Percentiles rank a stretch among this genome's conserved stretches.
These are phyloP conservation scores for Chrysomela aeneicollis DNA, from an alignment of 2,888 invertebrate species.

Conservation along the genomic window DNA sequence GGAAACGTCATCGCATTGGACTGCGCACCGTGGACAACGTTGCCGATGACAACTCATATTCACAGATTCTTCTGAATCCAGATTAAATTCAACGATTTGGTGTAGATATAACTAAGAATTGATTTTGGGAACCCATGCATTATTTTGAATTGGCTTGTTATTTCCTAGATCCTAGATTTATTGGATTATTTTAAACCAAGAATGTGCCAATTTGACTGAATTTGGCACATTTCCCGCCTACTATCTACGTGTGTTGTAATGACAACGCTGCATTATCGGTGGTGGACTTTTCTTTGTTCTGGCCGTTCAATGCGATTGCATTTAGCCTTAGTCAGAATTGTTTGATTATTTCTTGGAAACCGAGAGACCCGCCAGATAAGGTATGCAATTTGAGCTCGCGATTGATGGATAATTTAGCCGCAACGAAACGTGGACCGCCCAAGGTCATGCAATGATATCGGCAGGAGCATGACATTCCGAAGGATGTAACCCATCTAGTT, in stretches of 20 bases:
- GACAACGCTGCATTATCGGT: neutral
- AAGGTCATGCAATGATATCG: constrained; percentile 5
- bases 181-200: too few species aligned
- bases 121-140: too few species aligned
- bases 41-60: neutral
- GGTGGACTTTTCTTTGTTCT: neutral
- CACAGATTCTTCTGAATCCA: neutral
- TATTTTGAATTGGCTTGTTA: too few species aligned
- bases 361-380: neutral
- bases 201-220: too few species aligned
- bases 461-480: neutral
- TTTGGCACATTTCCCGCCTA: too few species aligned
- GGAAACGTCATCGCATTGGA: constrained; percentile 41
- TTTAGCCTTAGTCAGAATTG: neutral
- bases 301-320: neutral
- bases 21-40: neutral
- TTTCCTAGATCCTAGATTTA: too few species aligned
- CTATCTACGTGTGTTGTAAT: neutral
- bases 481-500: neutral
- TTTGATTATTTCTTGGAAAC: constrained; percentile 3
- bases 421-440: neutral
- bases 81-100: too few species aligned
- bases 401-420: neutral
- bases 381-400: neutral
- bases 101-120: too few species aligned